Evolutionary conservation across 2,888 invertebrate species (phyloP).

Genomic region (Physocephala rufipes): DNA sequence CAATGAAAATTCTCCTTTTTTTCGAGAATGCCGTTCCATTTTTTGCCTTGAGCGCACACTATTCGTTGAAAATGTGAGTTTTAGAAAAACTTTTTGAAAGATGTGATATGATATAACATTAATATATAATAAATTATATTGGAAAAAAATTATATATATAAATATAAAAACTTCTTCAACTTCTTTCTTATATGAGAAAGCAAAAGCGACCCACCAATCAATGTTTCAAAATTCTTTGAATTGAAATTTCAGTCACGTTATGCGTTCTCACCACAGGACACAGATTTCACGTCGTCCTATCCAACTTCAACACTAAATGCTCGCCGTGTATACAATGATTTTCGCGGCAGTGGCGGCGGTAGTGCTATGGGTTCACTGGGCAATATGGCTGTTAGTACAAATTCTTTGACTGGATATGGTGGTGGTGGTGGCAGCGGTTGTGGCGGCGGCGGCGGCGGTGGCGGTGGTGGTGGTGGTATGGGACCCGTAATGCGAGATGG

Average conservation of each 20-base stretch:
- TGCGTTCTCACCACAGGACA: conserved; percentile 67
- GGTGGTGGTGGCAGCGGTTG: conserved; percentile 53
- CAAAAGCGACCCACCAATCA: conserved; percentile 57
- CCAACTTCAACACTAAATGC: conserved; percentile 59
- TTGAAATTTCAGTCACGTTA: conserved; percentile 66
- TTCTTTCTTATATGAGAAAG: conserved; percentile 50
- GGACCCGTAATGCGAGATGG: conserved; percentile 41
- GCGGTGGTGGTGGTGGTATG: conserved; percentile 49
- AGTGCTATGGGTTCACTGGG: conserved; percentile 57
- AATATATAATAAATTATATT: conserved; percentile 19
- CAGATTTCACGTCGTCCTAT: conserved; percentile 66
- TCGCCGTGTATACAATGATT: conserved; percentile 64
- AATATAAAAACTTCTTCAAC: conserved; percentile 32
- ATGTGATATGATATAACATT: conserved; percentile 17
- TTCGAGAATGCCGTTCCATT: conserved; percentile 35
- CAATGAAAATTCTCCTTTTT: conserved; percentile 25
- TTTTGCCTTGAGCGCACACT: conserved; percentile 37
- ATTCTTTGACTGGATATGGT: conserved; percentile 55
- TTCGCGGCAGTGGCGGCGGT: conserved; percentile 55
- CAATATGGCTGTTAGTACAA: conserved; percentile 59
- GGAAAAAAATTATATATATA: not conserved
- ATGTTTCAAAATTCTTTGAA: conserved; percentile 60
- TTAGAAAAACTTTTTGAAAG: conserved; percentile 30
- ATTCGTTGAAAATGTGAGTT: conserved; percentile 39
- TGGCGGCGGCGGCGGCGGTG: conserved; percentile 53